phyloP scores from a whole-genome alignment of 2,888 invertebrate genomes.

The Callosobruchus maculatus region DNA sequence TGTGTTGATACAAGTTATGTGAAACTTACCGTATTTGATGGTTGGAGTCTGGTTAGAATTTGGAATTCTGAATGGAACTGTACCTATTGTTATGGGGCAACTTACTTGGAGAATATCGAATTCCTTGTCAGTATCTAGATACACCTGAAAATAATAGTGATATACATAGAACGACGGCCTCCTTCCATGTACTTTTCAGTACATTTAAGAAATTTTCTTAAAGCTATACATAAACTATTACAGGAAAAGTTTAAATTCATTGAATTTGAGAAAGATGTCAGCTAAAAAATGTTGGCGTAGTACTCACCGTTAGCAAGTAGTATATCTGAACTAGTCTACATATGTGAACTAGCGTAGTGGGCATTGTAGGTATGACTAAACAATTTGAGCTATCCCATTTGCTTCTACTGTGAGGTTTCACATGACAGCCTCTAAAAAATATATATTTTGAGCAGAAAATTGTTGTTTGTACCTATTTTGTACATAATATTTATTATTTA shows the following conservation, averaged over 20 bases:
- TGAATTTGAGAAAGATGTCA: no score
- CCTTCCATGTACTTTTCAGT: no score
- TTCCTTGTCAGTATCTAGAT: slow-evolving; percentile 65
- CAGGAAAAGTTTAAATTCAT: no score
- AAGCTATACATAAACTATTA: no score
- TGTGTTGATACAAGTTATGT: not conserved
- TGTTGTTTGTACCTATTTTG: no score
- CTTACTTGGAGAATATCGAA: slow-evolving; percentile 68
- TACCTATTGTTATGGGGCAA: slow-evolving; percentile 72
- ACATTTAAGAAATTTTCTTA: no score
- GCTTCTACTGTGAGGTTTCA: slow-evolving; percentile 58
- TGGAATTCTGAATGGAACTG: slow-evolving; percentile 67
- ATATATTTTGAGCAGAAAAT: not conserved
- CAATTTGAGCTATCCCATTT: slow-evolving; percentile 66
- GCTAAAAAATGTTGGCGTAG: not conserved
- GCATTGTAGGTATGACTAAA: slow-evolving; percentile 69
- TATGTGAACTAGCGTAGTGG: slow-evolving; percentile 68
- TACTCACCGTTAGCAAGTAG: slow-evolving; percentile 65
- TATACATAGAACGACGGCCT: no score
- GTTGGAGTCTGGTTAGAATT: slow-evolving; percentile 59
- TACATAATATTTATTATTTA: no score
- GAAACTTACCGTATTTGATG: slow-evolving; percentile 59
- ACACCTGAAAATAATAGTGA: slow-evolving; percentile 52
- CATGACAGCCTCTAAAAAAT: slow-evolving; percentile 56
- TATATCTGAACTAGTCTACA: slow-evolving; percentile 65